These are phyloP conservation scores for Margarornis squamiger DNA, from an alignment of 2,797 vertebrate genomes.

Conservation along the genomic window DNA sequence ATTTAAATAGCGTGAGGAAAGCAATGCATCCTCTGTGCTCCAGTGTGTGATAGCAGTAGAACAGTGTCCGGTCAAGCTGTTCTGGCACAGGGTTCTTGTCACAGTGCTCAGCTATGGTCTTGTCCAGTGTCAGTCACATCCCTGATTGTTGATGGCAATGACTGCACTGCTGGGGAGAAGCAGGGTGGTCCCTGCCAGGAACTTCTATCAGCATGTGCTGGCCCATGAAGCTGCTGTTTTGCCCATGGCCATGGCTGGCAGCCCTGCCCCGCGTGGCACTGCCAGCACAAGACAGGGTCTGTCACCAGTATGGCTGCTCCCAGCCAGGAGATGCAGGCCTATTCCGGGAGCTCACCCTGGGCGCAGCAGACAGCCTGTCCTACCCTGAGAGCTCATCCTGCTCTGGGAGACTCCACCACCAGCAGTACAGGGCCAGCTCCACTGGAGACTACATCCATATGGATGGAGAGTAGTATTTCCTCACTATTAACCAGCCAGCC, in stretches of 20 bases:
- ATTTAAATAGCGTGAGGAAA: conserved; percentile 67
- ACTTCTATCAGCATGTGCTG: not conserved
- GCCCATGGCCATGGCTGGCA: accelerated
- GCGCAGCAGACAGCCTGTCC: not conserved
- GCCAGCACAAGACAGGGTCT: not conserved
- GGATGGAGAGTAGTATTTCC: accelerated
- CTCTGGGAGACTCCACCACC: not conserved
- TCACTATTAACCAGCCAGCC: not conserved
- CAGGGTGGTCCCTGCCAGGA: not conserved
- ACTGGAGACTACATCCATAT: not conserved
- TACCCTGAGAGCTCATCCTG: not conserved
- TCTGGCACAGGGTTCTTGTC: not conserved
- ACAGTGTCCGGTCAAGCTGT: not conserved
- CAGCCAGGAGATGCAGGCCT: not conserved
- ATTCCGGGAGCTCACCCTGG: not conserved
- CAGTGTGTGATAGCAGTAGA: conserved; percentile 25
- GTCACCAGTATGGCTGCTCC: accelerated
- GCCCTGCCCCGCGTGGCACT: not conserved
- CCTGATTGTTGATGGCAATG: not conserved
- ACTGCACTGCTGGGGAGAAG: not conserved
- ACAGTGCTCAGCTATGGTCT: not conserved
- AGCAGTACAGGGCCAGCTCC: not conserved
- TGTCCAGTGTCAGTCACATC: not conserved
- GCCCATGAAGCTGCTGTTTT: not conserved
- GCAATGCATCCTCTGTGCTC: conserved; percentile 33